These are phyloP conservation scores for Cyaniris semiargus DNA, from an alignment of 2,888 invertebrate genomes.

Conservation along the genomic window DNA sequence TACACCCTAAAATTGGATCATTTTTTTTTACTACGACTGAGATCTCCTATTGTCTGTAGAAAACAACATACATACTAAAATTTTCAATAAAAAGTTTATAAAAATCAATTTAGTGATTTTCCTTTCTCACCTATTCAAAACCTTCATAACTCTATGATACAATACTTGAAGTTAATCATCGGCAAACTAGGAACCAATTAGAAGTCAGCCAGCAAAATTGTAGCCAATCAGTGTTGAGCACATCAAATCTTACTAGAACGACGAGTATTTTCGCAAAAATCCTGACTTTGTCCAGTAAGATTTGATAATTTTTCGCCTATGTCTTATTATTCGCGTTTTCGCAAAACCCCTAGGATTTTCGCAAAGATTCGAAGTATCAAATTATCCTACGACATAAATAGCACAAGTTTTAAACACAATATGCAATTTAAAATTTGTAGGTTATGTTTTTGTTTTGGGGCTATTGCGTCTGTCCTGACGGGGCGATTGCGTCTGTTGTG, in stretches of 20 bases:
- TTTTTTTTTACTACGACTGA: not conserved
- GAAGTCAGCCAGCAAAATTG: not conserved
- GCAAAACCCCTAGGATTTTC: too few species aligned
- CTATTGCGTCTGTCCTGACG: too few species aligned
- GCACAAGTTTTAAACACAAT: too few species aligned
- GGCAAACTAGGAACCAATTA: not conserved
- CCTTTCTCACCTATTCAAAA: not conserved
- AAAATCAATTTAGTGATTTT: not conserved
- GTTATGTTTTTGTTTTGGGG: too few species aligned
- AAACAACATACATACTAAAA: not conserved
- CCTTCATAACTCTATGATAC: not conserved
- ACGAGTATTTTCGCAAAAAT: too few species aligned
- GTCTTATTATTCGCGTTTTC: too few species aligned
- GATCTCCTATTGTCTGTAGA: not conserved
- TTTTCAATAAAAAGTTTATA: not conserved
- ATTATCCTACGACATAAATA: not conserved
- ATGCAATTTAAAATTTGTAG: too few species aligned
- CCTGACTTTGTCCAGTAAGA: too few species aligned
- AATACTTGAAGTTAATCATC: not conserved
- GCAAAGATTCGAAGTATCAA: too few species aligned
- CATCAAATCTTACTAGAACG: not conserved
- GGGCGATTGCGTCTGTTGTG: too few species aligned
- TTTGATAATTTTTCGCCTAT: too few species aligned
- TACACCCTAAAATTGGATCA: not conserved
- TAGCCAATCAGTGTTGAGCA: not conserved